A percentile compares a stretch with the other conserved stretches of the same genome.
Evolutionary conservation across 2,888 invertebrate genomes (phyloP).

Genomic region (Oxyteleia sp.): DNA sequence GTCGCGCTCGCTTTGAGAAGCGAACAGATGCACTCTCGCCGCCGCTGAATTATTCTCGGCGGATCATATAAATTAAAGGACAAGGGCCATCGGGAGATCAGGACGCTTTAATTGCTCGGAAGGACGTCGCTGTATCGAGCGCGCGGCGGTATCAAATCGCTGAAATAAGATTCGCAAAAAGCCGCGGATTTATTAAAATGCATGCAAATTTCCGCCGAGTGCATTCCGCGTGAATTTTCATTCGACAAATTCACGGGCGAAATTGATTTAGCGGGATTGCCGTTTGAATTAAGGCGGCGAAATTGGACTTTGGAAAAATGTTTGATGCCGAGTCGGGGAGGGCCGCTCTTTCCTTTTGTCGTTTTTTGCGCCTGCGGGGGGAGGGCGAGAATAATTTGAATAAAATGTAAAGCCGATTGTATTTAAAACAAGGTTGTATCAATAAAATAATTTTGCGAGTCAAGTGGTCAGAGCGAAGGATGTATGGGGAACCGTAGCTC

Average conservation of each 20-base stretch:
- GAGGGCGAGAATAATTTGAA: constrained; percentile 58
- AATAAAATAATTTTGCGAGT: constrained; percentile 71
- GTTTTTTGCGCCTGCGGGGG: background rate
- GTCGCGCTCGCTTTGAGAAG: constrained; percentile 12
- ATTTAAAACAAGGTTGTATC: constrained; percentile 68
- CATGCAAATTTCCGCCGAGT: constrained; percentile 7
- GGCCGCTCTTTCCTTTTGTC: background rate
- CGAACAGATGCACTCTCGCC: constrained; percentile 16
- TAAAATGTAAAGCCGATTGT: constrained; percentile 63
- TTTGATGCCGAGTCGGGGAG: background rate
- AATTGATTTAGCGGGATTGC: constrained; percentile 9
- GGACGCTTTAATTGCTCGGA: background rate
- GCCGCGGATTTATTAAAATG: constrained; percentile 1
- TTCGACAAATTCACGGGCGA: background rate
- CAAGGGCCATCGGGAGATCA: constrained; percentile 19
- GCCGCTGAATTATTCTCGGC: constrained; percentile 8
- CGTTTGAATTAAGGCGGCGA: background rate
- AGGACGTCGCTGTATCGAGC: background rate
- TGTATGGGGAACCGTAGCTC: constrained; percentile 65
- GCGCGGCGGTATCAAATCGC: background rate
- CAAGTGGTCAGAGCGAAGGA: constrained; percentile 62
- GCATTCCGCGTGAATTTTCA: constrained; percentile 7
- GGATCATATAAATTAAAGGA: constrained; percentile 42
- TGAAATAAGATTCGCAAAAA: background rate
- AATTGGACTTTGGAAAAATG: background rate